A percentile compares a stretch with the other conserved stretches of the same genome.
Evolutionary conservation across 2,888 invertebrate species (phyloP).

Genomic region (Dioctria linearis): DNA sequence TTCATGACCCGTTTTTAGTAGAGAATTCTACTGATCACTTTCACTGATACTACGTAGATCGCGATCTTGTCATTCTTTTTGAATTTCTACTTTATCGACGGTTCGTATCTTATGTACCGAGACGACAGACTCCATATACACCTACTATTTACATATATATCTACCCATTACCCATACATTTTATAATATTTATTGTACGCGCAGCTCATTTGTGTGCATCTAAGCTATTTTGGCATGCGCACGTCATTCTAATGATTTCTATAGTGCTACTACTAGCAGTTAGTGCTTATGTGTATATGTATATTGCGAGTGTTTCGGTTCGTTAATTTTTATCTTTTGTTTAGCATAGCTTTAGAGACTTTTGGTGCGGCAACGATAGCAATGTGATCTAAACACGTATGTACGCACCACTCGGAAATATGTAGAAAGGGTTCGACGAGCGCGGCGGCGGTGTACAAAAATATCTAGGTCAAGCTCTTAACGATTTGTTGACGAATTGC

Average conservation of each 20-base stretch:
- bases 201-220: constrained; percentile 1
- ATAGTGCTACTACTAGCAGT: neutral
- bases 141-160: no score
- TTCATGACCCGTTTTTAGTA: constrained; percentile 20
- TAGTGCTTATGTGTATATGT: no score
- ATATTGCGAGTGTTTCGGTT: neutral
- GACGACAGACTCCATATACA: no score
- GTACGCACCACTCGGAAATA: constrained; percentile 24
- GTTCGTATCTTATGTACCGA: neutral
- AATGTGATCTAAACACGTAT: neutral
- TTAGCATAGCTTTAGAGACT: constrained; percentile 12
- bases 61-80: constrained; percentile 32
- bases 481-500: constrained; percentile 40
- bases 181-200: neutral
- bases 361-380: neutral
- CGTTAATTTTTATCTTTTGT: constrained; percentile 49
- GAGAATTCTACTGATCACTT: constrained; percentile 45
- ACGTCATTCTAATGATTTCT: no score
- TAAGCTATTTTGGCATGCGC: constrained; percentile 2
- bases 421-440: constrained; percentile 24
- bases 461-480: constrained; percentile 39
- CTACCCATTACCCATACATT: constrained; percentile 1
- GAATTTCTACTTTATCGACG: constrained; percentile 1
- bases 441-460: neutral
- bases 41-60: constrained; percentile 41